Evolutionary conservation across 2,888 invertebrate species (phyloP).

Genomic region (Gymnosoma rotundatum): DNA sequence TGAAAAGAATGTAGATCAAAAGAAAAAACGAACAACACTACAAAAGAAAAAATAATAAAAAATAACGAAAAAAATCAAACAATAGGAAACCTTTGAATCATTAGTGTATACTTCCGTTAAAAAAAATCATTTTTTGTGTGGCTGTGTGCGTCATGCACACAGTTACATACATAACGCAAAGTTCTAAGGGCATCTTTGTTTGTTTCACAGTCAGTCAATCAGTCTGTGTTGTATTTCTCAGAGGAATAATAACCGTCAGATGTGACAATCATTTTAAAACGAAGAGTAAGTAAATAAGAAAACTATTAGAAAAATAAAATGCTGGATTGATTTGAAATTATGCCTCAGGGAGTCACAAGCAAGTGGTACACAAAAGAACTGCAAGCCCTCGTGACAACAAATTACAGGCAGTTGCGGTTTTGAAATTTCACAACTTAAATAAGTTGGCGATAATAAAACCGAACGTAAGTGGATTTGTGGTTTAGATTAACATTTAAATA

Average conservation of each 20-base stretch:
- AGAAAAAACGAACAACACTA: neutral
- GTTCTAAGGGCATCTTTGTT: too few relatives aligned
- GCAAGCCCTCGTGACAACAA: conserved; percentile 23
- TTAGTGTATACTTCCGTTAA: conserved; percentile 66
- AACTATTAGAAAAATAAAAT: neutral
- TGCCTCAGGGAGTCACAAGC: conserved; percentile 2
- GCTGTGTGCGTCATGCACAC: too few relatives aligned
- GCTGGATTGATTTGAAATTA: conserved; percentile 14
- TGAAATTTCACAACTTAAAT: neutral
- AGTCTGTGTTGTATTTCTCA: conserved; percentile 53
- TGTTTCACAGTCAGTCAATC: conserved; percentile 62
- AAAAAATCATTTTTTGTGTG: conserved; percentile 39
- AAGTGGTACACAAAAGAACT: neutral
- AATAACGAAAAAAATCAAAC: conserved; percentile 43
- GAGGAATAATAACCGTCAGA: conserved; percentile 40
- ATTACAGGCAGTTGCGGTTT: conserved; percentile 20
- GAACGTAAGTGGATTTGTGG: neutral
- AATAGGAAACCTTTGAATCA: conserved; percentile 70
- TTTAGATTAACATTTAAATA: neutral
- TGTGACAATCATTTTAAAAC: conserved; percentile 52
- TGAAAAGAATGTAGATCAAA: conserved; percentile 26
- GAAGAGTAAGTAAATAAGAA: conserved; percentile 1
- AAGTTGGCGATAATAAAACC: neutral
- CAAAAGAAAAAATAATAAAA: neutral
- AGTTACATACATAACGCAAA: too few relatives aligned